Base-by-base conservation (phyloP, 2,113 vertebrate species). In the Pachypanchax playfairii region DNA sequence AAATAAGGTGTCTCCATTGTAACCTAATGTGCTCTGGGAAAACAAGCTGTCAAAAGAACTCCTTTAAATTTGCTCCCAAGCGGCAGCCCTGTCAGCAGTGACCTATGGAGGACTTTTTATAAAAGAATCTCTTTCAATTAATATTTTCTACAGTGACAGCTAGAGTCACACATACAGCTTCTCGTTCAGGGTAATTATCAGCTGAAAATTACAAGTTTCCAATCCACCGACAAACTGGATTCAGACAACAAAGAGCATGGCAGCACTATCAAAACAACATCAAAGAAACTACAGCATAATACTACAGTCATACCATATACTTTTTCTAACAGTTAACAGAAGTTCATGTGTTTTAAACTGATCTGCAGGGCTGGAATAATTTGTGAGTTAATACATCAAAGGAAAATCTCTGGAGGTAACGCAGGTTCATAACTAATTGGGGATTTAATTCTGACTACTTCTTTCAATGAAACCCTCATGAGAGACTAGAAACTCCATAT, bases 311-410 rank as follows among this genome's bases (percentile, higher is more conserved):
- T 18, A 11, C 10, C 18, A 56, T 18, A 13, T 47, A 24, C 4
- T 39, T 54, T 36, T 39, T 42, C 36, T 9, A 42, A n/a, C 48
- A 50, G 28, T n/a, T 3, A 29, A 33, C 17, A 20, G 1, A 49
- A 24, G 39, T 15, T 49, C 2, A 15, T 9, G 10, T 41, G 13
- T 42, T 42, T 28, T 52, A 8, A 24, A 41, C 42, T 10, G 11
- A 8, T 44, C 21, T 47, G 20, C 13, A 14, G 10, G 38, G 28
- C 26, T 57, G 22, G 14, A 64, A 44, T 64, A 43, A 50, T 50
- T 35, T 24, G 36, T 36, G 21, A 56, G 49, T 70, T 49, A 49
- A 63, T 50, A 29, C 36, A 57, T 57, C 44, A 71, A 62, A 55
- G 50, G 43, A 35, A 54, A 24, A 54, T 42, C 24, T 48, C 42